Conservation (phyloP, 35 echinoderm and acorn worm species). For the Ophioderma brevispina region DNA sequence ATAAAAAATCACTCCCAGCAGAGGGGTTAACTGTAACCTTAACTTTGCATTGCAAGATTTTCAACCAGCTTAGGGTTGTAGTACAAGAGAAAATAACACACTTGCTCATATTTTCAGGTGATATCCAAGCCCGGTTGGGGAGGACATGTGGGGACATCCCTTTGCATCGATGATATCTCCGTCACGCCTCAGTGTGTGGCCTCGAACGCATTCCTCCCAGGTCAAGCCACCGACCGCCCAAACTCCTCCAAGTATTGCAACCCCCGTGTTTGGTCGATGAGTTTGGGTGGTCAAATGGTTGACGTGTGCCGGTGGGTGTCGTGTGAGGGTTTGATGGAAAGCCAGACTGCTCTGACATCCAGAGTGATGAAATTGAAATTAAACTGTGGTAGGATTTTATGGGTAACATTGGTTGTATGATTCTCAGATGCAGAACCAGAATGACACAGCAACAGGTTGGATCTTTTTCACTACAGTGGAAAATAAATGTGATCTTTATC, state of each 20-base stretch:
- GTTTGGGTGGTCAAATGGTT: conserved; percentile 70
- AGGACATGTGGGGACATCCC: conserved; percentile 88
- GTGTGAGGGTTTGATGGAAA: conserved; percentile 55
- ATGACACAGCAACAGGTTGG: background rate
- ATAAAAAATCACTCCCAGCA: too few species aligned
- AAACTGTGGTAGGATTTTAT: conserved; percentile 75
- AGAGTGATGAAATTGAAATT: conserved; percentile 75
- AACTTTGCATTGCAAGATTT: too few species aligned
- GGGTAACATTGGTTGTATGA: too few species aligned
- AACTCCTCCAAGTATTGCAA: conserved; percentile 12
- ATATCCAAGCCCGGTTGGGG: conserved; percentile 89
- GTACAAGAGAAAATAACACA: too few species aligned
- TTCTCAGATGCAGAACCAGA: background rate
- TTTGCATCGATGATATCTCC: conserved; percentile 84
- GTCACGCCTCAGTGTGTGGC: conserved; percentile 63
- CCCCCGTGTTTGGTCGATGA: conserved; percentile 46
- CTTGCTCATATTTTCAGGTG: conserved; percentile 65
- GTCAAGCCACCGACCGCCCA: conserved; percentile 42
- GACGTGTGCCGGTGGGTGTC: conserved; percentile 36
- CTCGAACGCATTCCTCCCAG: conserved; percentile 34
- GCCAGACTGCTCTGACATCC: conserved; percentile 38
- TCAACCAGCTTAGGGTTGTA: too few species aligned
- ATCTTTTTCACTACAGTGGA: background rate
- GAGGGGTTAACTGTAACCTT: too few species aligned
- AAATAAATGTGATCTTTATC: too few species aligned